phyloP scores from a whole-genome alignment of 2,113 vertebrate species.

The Eulemur rufifrons region DNA sequence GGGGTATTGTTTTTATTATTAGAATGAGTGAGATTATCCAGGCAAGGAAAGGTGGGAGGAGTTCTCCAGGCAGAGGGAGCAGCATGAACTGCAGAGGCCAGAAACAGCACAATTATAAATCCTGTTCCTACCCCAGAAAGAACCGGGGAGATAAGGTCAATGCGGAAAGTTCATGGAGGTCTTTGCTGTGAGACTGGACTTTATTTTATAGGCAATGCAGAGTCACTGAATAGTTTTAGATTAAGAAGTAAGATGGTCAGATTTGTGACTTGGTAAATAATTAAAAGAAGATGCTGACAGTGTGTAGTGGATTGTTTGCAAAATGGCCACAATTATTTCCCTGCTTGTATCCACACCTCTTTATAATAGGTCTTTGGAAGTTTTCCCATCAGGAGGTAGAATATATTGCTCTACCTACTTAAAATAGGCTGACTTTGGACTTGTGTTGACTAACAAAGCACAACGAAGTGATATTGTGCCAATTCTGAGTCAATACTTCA shows the following conservation, averaged over 20 bases:
- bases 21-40: conserved; percentile 1
- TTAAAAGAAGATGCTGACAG: not conserved
- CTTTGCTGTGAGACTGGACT: not conserved
- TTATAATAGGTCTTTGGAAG: not conserved
- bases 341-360: not conserved
- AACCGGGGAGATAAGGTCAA: not conserved
- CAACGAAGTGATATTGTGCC: not conserved
- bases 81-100: not conserved
- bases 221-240: not conserved
- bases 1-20: conserved; percentile 18
- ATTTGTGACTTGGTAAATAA: not conserved
- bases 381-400: not conserved
- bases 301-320: not conserved
- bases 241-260: not conserved
- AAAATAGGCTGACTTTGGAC: not conserved
- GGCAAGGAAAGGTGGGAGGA: not conserved
- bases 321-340: not conserved
- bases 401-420: not conserved
- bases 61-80: not conserved
- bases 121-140: not conserved
- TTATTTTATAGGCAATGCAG: not conserved
- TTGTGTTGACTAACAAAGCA: not conserved
- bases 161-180: not conserved
- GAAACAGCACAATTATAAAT: not conserved
- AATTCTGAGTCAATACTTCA: not conserved